These are phyloP conservation scores for Drosophila ustulata DNA, from an alignment of 2,888 invertebrate genomes.

Conservation along the genomic window DNA sequence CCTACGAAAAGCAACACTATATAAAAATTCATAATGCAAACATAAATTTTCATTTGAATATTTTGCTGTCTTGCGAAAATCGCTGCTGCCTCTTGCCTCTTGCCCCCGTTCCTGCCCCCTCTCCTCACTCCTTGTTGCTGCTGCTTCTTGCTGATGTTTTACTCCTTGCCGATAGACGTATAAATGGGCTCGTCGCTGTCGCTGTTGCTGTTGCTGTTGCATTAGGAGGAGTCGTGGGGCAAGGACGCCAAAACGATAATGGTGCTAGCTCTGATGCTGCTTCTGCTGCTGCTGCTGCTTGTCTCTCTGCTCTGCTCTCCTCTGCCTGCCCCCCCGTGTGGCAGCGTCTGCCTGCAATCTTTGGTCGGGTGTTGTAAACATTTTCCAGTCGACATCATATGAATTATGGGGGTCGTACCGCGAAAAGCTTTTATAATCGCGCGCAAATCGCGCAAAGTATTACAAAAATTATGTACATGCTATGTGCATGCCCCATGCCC, in stretches of 20 bases:
- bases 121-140: neutral
- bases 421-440: conserved; percentile 84
- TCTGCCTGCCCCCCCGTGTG: neutral
- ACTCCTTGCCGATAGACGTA: conserved; percentile 66
- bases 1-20: conserved; percentile 78
- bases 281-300: conserved; percentile 14
- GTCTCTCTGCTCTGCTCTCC: neutral
- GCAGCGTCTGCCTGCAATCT: conserved; percentile 64
- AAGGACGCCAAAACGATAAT: conserved; percentile 63
- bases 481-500: conserved; percentile 26
- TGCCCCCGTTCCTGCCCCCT: neutral
- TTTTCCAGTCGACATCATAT: conserved; percentile 82
- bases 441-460: conserved; percentile 82
- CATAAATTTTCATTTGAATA: conserved; percentile 84
- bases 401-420: conserved; percentile 84
- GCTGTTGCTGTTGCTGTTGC: conserved; percentile 6
- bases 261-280: conserved; percentile 44
- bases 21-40: conserved; percentile 83
- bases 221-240: conserved; percentile 41
- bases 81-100: conserved; percentile 38
- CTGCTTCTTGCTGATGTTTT: conserved; percentile 34
- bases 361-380: conserved; percentile 75
- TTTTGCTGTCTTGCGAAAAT: conserved; percentile 80
- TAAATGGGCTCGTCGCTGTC: conserved; percentile 54
- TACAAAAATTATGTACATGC: conserved; percentile 81